A percentile compares a stretch with the other conserved stretches of the same genome.
Conservation (phyloP, 2,113 vertebrate species). For the Chascanopsetta lugubris region DNA sequence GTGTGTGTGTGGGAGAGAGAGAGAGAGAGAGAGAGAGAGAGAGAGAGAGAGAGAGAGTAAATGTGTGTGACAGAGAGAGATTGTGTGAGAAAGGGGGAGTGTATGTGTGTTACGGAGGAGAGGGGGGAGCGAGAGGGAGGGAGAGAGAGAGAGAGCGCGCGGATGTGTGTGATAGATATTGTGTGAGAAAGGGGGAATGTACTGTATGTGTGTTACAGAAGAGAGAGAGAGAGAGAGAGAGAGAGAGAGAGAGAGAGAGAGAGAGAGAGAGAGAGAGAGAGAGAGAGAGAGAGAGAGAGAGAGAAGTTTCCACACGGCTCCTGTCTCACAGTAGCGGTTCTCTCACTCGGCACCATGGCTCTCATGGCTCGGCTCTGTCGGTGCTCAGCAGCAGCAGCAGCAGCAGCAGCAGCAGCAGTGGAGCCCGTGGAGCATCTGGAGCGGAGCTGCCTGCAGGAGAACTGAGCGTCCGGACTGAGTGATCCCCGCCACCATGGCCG, state of each 20-base stretch:
- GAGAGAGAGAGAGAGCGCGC: slow-evolving; percentile 29
- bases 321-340: slow-evolving; percentile 28
- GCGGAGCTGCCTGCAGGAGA: slow-evolving; percentile 21
- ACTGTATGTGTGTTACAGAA: too few relatives aligned
- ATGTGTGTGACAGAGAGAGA: too few relatives aligned
- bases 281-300: slow-evolving; percentile 21
- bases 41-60: too few relatives aligned
- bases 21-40: slow-evolving; percentile 24
- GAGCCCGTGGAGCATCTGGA: slow-evolving; percentile 5
- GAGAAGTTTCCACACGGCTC: slow-evolving; percentile 56
- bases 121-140: slow-evolving; percentile 32
- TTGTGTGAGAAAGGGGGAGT: too few relatives aligned
- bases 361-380: slow-evolving; percentile 53
- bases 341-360: slow-evolving; percentile 52
- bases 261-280: slow-evolving; percentile 38
- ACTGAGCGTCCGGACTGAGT: slow-evolving; percentile 1
- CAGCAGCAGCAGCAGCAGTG: too few relatives aligned
- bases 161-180: too few relatives aligned
- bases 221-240: too few relatives aligned
- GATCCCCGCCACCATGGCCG: slow-evolving; percentile 65
- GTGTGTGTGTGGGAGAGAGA: slow-evolving; percentile 1
- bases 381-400: slow-evolving; percentile 15
- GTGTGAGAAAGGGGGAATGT: too few relatives aligned
- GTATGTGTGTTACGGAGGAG: too few relatives aligned
- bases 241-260: slow-evolving; percentile 10